These are phyloP conservation scores for Dryobotodes eremita DNA, from an alignment of 2,888 invertebrate species.

Conservation along the genomic window DNA sequence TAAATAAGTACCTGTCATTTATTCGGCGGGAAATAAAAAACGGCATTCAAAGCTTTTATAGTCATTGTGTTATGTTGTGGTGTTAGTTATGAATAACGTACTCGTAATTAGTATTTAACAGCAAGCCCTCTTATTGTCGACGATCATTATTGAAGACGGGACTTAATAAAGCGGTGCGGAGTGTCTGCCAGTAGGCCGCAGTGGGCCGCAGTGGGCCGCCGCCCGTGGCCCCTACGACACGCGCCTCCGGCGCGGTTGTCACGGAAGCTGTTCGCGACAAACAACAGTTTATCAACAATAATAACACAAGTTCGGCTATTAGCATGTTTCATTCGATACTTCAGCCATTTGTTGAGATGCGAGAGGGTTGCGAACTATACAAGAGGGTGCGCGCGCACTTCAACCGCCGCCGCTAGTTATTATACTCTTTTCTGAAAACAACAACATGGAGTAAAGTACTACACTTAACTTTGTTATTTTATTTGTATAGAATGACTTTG, in stretches of 20 bases:
- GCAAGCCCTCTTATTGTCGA: not conserved
- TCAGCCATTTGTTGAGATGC: slow-evolving; percentile 35
- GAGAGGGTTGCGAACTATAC: not conserved
- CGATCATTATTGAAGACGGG: not conserved
- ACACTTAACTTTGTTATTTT: not conserved
- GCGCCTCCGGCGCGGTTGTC: not conserved
- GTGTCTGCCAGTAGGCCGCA: not conserved
- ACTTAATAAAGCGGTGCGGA: not conserved
- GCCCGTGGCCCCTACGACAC: not conserved
- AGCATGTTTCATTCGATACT: slow-evolving; percentile 69
- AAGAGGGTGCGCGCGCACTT: not conserved
- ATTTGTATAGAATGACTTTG: not conserved
- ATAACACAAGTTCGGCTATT: slow-evolving; percentile 70
- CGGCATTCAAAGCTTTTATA: slow-evolving; percentile 67
- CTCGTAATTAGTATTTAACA: not conserved
- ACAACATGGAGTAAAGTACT: not conserved
- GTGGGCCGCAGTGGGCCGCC: not conserved
- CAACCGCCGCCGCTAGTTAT: not conserved
- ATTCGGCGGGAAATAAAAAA: slow-evolving; percentile 58
- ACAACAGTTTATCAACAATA: slow-evolving; percentile 72
- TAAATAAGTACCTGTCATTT: slow-evolving; percentile 11
- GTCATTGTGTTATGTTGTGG: slow-evolving; percentile 64
- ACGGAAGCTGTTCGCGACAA: slow-evolving; percentile 56
- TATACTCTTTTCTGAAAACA: not conserved
- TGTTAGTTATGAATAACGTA: not conserved